phyloP scores from a whole-genome alignment of 2,888 invertebrate species.

The Marronus borbonicus region DNA sequence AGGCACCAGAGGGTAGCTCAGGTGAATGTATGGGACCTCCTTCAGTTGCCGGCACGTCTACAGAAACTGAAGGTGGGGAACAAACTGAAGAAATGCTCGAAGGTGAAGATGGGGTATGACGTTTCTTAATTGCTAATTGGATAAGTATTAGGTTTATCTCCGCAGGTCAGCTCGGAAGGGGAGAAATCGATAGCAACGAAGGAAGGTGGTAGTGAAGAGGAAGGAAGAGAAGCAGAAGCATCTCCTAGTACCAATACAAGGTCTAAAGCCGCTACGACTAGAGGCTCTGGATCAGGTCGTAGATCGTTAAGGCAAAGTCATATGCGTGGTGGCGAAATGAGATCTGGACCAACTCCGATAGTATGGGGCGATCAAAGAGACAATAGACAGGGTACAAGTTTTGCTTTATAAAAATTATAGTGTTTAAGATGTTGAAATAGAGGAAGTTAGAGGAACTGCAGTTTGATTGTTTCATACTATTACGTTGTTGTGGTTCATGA shows the following conservation, averaged over 20 bases:
- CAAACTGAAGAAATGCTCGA: constrained; percentile 65
- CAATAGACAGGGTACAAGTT: constrained; percentile 42
- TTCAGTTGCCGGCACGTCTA: constrained; percentile 65
- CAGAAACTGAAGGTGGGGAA: constrained; percentile 63
- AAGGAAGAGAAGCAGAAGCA: constrained; percentile 88
- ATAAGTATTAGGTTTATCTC: not conserved
- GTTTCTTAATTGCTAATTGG: constrained; percentile 23
- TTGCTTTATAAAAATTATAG: not conserved
- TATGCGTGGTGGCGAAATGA: constrained; percentile 64
- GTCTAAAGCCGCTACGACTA: constrained; percentile 60
- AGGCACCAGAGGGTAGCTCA: constrained; percentile 67
- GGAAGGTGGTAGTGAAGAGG: constrained; percentile 72
- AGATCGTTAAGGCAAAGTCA: constrained; percentile 60
- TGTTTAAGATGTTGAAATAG: not conserved
- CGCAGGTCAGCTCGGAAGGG: constrained; percentile 76
- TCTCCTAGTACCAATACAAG: constrained; percentile 77
- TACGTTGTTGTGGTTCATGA: no score
- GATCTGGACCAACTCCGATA: constrained; percentile 76
- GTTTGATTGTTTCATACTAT: no score
- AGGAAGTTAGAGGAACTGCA: not conserved
- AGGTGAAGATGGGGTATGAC: constrained; percentile 67
- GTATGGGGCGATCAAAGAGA: constrained; percentile 72
- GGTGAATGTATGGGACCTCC: constrained; percentile 68
- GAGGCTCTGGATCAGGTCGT: constrained; percentile 60
- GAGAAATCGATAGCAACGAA: constrained; percentile 74